Base-by-base conservation (phyloP, 2,797 vertebrate genomes). In the Oophaga sylvatica region DNA sequence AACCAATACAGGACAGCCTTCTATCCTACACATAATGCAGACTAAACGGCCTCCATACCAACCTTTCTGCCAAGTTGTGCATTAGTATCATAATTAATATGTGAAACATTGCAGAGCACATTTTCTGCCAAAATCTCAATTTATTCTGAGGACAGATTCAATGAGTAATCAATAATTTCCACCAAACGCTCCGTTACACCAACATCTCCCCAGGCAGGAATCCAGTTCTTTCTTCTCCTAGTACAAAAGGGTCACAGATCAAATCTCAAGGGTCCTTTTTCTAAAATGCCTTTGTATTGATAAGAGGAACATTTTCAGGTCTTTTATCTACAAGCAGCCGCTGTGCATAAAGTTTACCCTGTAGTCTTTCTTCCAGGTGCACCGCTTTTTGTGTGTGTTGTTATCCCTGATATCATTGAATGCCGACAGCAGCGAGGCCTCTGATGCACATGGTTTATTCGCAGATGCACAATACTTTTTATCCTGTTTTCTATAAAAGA, bases 11-110 rank as follows among this genome's bases (percentile, higher is more conserved):
- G 62, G 22, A 62, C 68, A 73, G 59, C 11, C 26, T 57, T 53
- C 22, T 6, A 22, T 76, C n/a, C 26, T 87, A 45, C 45, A 82
- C 20, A 62, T 35, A n/a, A 65, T 76, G 80, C 80, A 59, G 60
- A 65, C 41, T 26, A 17, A 48, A 56, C 12, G 65, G 70, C 70
- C 57, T 15, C 45, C 15, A 29, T 87, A 65, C 29, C 35, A 48
- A 67, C 70, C 16, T 67, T 15, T 22, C 15, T 87, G 80, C 75
- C 87, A 88, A 83, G 48, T 67, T 81, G 48, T 83, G 73, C 71
- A 83, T 83, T 83, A 87, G 78, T 83, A 79, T 60, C 48, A 73
- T 71, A 84, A 75, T 88, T 88, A 88, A 84, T 88, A 80, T 88
- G 81, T 76, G 65, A 84, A 75, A 65, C n/a, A 63, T 56, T 84